Evolutionary conservation across 2,888 invertebrate genomes (phyloP).

Genomic region (Piscicola geometra): DNA sequence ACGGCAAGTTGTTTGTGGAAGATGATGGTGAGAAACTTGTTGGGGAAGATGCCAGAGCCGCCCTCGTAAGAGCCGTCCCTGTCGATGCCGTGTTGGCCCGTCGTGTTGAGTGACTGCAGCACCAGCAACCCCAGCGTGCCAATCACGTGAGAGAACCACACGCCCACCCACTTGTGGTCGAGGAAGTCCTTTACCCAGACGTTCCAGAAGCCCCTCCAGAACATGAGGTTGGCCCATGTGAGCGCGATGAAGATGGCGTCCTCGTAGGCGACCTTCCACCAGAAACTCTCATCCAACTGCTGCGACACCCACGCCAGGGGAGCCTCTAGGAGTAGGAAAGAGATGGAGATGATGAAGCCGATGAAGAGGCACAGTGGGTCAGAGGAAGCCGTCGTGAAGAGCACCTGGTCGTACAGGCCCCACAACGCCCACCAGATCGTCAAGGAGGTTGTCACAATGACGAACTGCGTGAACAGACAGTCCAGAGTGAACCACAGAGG

Average conservation of each 20-base stretch:
- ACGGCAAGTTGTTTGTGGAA: background rate
- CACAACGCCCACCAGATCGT: conserved; percentile 44
- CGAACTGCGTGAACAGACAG: conserved; percentile 43
- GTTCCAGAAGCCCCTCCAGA: conserved; percentile 45
- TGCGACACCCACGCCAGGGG: conserved; percentile 34
- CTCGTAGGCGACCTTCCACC: conserved; percentile 41
- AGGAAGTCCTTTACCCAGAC: conserved; percentile 41
- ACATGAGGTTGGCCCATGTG: conserved; percentile 43
- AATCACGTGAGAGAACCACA: conserved; percentile 42
- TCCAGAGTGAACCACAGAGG: conserved; percentile 39
- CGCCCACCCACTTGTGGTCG: conserved; percentile 40
- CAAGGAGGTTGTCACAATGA: conserved; percentile 40
- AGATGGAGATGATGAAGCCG: conserved; percentile 37
- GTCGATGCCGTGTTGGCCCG: conserved; percentile 44
- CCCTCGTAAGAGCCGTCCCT: conserved; percentile 41
- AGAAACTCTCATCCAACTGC: conserved; percentile 29
- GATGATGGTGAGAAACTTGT: conserved; percentile 39
- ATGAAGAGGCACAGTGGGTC: conserved; percentile 40
- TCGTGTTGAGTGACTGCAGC: conserved; percentile 43
- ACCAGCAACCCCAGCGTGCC: conserved; percentile 41
- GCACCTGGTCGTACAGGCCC: conserved; percentile 41
- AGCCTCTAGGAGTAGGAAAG: conserved; percentile 34
- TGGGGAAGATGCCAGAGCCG: conserved; percentile 42
- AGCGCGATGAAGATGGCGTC: conserved; percentile 39
- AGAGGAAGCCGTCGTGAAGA: conserved; percentile 40